These are phyloP conservation scores for western clawed frog (Xenopus tropicalis) DNA, from an alignment of 2,113 vertebrate genomes.

Conservation along the genomic window DNA sequence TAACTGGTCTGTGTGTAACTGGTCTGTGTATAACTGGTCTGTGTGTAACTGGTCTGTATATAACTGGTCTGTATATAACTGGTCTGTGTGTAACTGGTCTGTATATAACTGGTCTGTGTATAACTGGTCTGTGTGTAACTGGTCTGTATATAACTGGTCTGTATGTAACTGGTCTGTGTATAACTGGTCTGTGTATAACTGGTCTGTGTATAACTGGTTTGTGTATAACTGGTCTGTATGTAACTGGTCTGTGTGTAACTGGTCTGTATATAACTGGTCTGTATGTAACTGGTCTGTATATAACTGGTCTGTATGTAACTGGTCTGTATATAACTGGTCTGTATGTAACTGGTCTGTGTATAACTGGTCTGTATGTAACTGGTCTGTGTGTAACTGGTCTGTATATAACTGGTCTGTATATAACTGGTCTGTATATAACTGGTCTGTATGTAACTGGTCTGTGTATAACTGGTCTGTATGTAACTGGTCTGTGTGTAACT, in stretches of 20 bases:
- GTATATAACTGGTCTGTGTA: neutral
- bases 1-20: neutral
- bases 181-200: constrained; percentile 40
- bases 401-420: constrained; percentile 3
- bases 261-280: neutral
- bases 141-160: too few relatives aligned
- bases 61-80: constrained; percentile 39
- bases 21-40: constrained; percentile 30
- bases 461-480: neutral
- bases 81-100: too few relatives aligned
- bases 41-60: neutral
- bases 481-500: neutral
- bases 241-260: too few relatives aligned
- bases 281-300: constrained; percentile 35
- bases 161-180: neutral
- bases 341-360: too few relatives aligned
- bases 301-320: neutral
- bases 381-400: constrained; percentile 5
- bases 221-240: constrained; percentile 32
- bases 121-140: too few relatives aligned
- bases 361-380: neutral
- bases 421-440: neutral
- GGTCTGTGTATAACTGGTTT: neutral
- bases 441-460: too few relatives aligned
- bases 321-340: constrained; percentile 5